Percentiles rank a stretch among this genome's conserved stretches.
These are phyloP conservation scores for Bombus pascuorum DNA, from an alignment of 1,140 invertebrate genomes.

Conservation along the genomic window DNA sequence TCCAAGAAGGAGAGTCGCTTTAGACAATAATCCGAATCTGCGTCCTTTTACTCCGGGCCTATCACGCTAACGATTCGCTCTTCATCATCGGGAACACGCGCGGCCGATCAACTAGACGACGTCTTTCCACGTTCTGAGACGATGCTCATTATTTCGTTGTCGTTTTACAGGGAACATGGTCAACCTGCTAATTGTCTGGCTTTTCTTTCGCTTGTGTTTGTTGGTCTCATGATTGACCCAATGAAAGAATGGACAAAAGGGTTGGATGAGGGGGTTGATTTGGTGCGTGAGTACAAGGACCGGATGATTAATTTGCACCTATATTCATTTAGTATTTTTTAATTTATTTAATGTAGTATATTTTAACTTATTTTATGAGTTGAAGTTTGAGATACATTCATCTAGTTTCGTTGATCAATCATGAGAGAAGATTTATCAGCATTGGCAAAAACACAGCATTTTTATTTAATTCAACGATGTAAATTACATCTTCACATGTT, in stretches of 20 bases:
- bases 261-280: not conserved
- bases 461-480: not conserved
- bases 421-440: too few relatives aligned
- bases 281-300: not conserved
- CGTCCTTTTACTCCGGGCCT: conserved; percentile 32
- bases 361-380: too few relatives aligned
- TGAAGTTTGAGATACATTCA: not conserved
- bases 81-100: conserved; percentile 11
- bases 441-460: too few relatives aligned
- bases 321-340: not conserved
- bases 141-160: not conserved
- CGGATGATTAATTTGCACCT: not conserved
- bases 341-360: not conserved
- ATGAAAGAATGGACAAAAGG: not conserved
- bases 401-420: not conserved
- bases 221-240: too few relatives aligned
- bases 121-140: not conserved
- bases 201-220: not conserved
- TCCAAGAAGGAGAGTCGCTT: conserved; percentile 47
- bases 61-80: conserved; percentile 41
- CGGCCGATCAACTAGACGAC: not conserved
- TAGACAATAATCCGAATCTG: conserved; percentile 61
- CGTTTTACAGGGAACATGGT: not conserved
- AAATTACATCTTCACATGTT: not conserved
- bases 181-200: conserved; percentile 4